phyloP scores from a whole-genome alignment of 2,888 invertebrate genomes.

The Troides oblongomaculatus region DNA sequence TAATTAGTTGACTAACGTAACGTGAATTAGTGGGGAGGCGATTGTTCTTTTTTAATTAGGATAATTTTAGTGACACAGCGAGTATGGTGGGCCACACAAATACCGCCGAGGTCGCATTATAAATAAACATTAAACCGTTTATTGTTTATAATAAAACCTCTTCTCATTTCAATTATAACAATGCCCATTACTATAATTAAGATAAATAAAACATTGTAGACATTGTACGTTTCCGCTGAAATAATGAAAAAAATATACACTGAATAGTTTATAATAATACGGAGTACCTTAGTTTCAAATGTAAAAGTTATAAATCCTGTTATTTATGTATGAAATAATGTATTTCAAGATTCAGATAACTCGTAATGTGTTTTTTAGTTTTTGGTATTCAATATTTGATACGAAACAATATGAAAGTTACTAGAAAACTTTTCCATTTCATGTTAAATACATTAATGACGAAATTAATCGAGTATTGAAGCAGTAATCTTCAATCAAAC shows the following conservation, averaged over 20 bases:
- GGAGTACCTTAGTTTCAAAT: neutral
- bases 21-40: conserved; percentile 50
- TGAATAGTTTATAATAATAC: neutral
- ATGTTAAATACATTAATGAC: neutral
- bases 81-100: conserved; percentile 19
- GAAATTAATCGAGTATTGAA: neutral
- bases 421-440: neutral
- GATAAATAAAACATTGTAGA: conserved; percentile 3
- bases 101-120: conserved; percentile 20
- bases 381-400: neutral
- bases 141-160: conserved; percentile 12
- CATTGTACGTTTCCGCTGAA: neutral
- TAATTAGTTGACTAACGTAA: conserved; percentile 52
- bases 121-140: conserved; percentile 22
- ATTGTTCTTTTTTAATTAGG: conserved; percentile 50
- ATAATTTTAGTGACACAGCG: conserved; percentile 33
- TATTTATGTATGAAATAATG: too few relatives aligned
- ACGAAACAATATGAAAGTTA: neutral
- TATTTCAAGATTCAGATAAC: too few relatives aligned
- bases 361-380: too few relatives aligned
- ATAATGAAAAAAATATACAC: conserved; percentile 1
- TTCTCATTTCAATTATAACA: conserved; percentile 7
- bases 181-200: conserved; percentile 4
- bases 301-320: neutral
- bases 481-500: neutral